Conservation (phyloP, 2,888 invertebrate species). For the Aleiodes alternator region DNA sequence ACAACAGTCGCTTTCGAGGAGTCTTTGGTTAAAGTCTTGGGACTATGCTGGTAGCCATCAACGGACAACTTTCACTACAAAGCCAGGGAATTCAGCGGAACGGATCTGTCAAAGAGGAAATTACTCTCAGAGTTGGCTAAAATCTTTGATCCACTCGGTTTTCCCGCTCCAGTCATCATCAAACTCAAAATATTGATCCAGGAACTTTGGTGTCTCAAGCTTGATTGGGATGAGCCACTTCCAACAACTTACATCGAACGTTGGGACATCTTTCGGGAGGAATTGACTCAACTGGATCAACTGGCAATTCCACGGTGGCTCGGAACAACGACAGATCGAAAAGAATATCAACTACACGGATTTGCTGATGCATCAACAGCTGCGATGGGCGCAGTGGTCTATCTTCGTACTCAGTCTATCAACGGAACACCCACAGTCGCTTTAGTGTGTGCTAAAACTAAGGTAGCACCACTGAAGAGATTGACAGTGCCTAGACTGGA, state of each 20-base stretch:
- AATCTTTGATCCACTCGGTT: constrained; percentile 3
- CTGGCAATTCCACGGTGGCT: constrained; percentile 44
- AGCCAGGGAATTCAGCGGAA: neutral
- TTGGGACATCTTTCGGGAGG: too few species aligned
- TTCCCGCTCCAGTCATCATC: constrained; percentile 4
- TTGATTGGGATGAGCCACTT: constrained; percentile 1
- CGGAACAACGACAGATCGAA: constrained; percentile 56
- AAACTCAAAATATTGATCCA: neutral
- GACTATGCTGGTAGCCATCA: constrained; percentile 2
- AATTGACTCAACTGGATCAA: too few species aligned
- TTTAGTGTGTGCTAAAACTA: neutral
- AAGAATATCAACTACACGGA: constrained; percentile 36
- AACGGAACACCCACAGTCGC: neutral
- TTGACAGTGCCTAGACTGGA: neutral
- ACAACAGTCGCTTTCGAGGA: neutral
- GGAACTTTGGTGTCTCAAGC: neutral
- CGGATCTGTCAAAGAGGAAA: neutral
- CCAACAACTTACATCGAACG: neutral
- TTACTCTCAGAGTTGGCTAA: neutral
- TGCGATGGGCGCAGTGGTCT: constrained; percentile 39
- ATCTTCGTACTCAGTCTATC: constrained; percentile 7
- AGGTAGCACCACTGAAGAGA: neutral
- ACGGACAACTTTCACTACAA: neutral
- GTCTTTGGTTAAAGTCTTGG: neutral
- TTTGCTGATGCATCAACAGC: constrained; percentile 47